Conservation (phyloP, 2,797 vertebrate species). For the Pangasius sanitwongsei region DNA sequence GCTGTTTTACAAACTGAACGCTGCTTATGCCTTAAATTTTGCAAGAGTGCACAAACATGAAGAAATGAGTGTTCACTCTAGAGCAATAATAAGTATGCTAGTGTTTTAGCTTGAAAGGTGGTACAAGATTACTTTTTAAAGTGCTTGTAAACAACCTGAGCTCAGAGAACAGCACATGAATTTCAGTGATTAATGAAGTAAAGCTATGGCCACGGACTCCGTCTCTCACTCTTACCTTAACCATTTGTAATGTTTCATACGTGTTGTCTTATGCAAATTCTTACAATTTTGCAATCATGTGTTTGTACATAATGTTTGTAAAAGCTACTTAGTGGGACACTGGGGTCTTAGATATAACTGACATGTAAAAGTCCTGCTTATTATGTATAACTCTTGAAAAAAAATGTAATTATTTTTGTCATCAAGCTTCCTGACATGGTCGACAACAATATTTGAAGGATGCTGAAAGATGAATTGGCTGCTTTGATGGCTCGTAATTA, state of each 20-base stretch:
- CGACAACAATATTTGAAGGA: conserved; percentile 12
- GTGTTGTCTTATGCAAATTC: background rate
- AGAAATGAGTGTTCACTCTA: background rate
- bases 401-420: background rate
- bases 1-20: background rate
- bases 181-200: background rate
- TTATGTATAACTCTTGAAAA: background rate
- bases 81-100: conserved; percentile 4
- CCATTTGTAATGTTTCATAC: background rate
- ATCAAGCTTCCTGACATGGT: background rate
- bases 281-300: background rate
- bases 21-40: conserved; percentile 7
- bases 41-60: background rate
- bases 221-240: no score
- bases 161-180: background rate
- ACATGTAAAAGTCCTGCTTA: background rate
- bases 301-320: background rate
- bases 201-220: background rate
- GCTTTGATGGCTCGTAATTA: background rate
- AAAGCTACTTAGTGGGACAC: background rate
- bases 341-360: background rate
- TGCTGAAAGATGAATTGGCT: background rate
- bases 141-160: background rate
- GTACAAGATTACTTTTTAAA: conserved; percentile 17
- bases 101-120: conserved; percentile 4